Evolutionary conservation across 1,140 invertebrate species (phyloP), one percentile per base, ranked within the genome.

Genomic region (Drosophila aff.): DNA sequence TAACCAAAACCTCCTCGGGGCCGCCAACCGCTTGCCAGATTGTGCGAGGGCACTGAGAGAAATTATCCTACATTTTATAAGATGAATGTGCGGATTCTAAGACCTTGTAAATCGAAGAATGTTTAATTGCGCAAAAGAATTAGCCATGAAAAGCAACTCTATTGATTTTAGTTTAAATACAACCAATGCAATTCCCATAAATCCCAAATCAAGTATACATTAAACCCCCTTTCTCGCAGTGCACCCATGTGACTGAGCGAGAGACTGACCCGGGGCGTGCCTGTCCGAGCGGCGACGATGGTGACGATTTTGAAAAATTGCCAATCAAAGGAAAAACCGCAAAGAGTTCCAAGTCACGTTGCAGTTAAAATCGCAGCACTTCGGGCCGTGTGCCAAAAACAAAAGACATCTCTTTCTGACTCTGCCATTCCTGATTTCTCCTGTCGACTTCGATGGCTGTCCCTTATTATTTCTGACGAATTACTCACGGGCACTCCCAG

Each of bases 281-380:
- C 63, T 26, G 73, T 76, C 74, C 73, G 38, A 50, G 44, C 53
- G 31, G 23, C 33, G 46, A 64, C 47, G 72, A 53, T 85, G 83
- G 55, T 87, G 83, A 87, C 84, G 81, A 89, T 89, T 89, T 90
- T 89, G 84, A 89, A 84, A 89, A 89, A 89, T 89, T 84, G 85
- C 73, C 84, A 81, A 90, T 89, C 84, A 89, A 89, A 90, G 81
- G 61, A 76, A 81, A 57, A 83, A 76, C 81, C 81, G 85, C 84
- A 84, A 81, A 87, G 81, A 90, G 69, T 81, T 74, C 62, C 81
- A 65, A 86, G 66, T 86, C 82, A 79, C 82, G 82, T 84, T 89
- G 85, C 85, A 87, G 62, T 89, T 81, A 72, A 86, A 76, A 85
- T 75, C 69, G 31, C 38, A 44, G 47, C 57, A 64, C 67, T 69